These are phyloP conservation scores for Calephelis perditalis DNA, from an alignment of 2,888 invertebrate species.

Conservation along the genomic window DNA sequence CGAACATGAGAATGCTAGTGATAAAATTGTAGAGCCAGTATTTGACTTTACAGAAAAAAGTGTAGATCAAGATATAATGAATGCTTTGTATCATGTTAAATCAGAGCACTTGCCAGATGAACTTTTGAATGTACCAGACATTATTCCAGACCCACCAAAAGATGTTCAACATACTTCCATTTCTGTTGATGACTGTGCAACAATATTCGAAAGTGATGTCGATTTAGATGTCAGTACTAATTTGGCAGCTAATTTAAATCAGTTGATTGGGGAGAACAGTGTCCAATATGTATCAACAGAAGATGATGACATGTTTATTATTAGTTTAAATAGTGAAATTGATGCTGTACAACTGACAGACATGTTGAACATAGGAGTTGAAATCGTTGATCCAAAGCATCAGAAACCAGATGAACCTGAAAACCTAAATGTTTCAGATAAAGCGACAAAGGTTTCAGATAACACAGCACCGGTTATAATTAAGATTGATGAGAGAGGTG, in stretches of 20 bases:
- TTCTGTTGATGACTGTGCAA: slow-evolving; percentile 61
- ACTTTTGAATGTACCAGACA: slow-evolving; percentile 46
- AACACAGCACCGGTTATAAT: slow-evolving; percentile 36
- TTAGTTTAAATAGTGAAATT: slow-evolving; percentile 65
- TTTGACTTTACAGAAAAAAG: slow-evolving; percentile 54
- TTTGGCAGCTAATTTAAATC: slow-evolving; percentile 67
- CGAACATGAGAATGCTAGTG: slow-evolving; percentile 49
- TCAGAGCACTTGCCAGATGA: slow-evolving; percentile 54
- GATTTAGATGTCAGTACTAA: slow-evolving; percentile 68
- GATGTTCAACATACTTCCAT: slow-evolving; percentile 40
- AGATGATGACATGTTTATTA: slow-evolving; percentile 69
- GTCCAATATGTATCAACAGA: slow-evolving; percentile 71
- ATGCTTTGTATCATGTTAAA: slow-evolving; percentile 52
- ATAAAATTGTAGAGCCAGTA: slow-evolving; percentile 48
- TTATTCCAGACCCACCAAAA: slow-evolving; percentile 36
- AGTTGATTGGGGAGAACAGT: slow-evolving; percentile 64
- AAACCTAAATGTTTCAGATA: slow-evolving; percentile 23
- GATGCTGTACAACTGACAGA: slow-evolving; percentile 66
- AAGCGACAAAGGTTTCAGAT: slow-evolving; percentile 22
- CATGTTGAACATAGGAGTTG: slow-evolving; percentile 63
- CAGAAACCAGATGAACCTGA: slow-evolving; percentile 23
- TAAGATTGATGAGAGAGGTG: slow-evolving; percentile 31
- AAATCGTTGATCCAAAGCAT: slow-evolving; percentile 35
- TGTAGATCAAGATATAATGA: slow-evolving; percentile 63
- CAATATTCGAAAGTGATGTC: slow-evolving; percentile 69